Conservation (phyloP, 2,888 invertebrate species). For the Mythimna ferrago region DNA sequence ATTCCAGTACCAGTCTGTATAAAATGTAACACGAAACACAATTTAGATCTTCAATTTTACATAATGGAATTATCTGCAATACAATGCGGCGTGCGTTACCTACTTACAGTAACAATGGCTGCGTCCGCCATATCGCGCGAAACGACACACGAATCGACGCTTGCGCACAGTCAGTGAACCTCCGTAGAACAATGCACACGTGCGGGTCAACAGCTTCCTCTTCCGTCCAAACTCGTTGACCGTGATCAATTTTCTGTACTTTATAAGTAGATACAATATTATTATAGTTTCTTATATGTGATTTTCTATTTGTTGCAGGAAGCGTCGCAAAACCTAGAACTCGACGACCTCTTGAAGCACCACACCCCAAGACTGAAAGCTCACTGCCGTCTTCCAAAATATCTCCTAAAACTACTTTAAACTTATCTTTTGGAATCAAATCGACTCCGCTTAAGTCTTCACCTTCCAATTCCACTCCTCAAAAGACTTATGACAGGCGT, state of each 20-base stretch:
- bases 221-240: slow-evolving; percentile 71
- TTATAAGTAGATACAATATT: slow-evolving; percentile 15
- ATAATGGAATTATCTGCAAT: slow-evolving; percentile 59
- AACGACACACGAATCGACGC: slow-evolving; percentile 78
- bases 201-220: slow-evolving; percentile 80
- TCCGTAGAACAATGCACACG: slow-evolving; percentile 81
- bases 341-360: slow-evolving; percentile 83
- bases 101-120: slow-evolving; percentile 77
- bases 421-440: slow-evolving; percentile 83
- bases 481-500: slow-evolving; percentile 81
- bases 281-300: slow-evolving; percentile 35
- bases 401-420: slow-evolving; percentile 84
- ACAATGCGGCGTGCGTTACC: slow-evolving; percentile 70
- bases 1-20: slow-evolving; percentile 12
- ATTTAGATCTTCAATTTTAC: slow-evolving; percentile 44
- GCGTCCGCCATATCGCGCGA: slow-evolving; percentile 76
- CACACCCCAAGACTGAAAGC: slow-evolving; percentile 86
- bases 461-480: slow-evolving; percentile 69
- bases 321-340: slow-evolving; percentile 80
- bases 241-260: slow-evolving; percentile 54
- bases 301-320: slow-evolving; percentile 83
- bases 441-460: slow-evolving; percentile 78
- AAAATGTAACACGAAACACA: slow-evolving; percentile 13
- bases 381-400: slow-evolving; percentile 88
- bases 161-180: slow-evolving; percentile 83